Conservation (phyloP, 1,140 invertebrate species). For the Medauroidea extradentata region DNA sequence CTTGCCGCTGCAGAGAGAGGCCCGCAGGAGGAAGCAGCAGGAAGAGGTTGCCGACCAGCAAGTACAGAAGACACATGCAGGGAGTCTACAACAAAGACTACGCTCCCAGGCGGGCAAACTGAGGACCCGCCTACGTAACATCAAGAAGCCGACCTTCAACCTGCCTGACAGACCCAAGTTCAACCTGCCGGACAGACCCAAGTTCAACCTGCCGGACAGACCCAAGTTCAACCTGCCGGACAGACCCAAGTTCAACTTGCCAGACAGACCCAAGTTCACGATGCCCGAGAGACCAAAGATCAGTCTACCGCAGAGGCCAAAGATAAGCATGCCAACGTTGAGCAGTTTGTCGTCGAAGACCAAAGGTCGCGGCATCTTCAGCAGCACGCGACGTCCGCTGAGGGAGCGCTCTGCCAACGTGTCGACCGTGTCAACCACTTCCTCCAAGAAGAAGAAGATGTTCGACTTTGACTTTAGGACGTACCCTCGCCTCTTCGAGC, state of each 20-base stretch:
- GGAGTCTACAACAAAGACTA: slow-evolving; percentile 38
- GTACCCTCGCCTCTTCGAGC: slow-evolving; percentile 67
- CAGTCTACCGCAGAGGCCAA: slow-evolving; percentile 54
- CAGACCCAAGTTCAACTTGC: slow-evolving; percentile 50
- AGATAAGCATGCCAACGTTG: slow-evolving; percentile 52
- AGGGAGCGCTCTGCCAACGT: slow-evolving; percentile 14
- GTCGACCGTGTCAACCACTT: slow-evolving; percentile 46
- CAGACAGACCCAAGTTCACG: slow-evolving; percentile 55
- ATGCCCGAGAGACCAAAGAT: slow-evolving; percentile 57
- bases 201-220: slow-evolving; percentile 46
- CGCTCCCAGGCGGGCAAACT: slow-evolving; percentile 43
- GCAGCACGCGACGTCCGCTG: slow-evolving; percentile 24
- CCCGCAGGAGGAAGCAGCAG: slow-evolving; percentile 43
- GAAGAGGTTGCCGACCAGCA: slow-evolving; percentile 4
- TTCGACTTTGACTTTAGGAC: slow-evolving; percentile 70
- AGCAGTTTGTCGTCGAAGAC: not conserved
- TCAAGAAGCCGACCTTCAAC: slow-evolving; percentile 28
- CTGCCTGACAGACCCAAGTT: slow-evolving; percentile 19
- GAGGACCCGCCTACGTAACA: slow-evolving; percentile 38
- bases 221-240: slow-evolving; percentile 41
- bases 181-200: slow-evolving; percentile 41
- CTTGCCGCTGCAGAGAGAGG: slow-evolving; percentile 54
- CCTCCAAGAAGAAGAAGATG: slow-evolving; percentile 46
- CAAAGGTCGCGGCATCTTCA: slow-evolving; percentile 12
- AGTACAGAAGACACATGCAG: slow-evolving; percentile 17